A percentile compares a stretch with the other conserved stretches of the same genome.
These are phyloP conservation scores for Lycaon pictus DNA, from an alignment of 2,113 vertebrate genomes.

Conservation along the genomic window DNA sequence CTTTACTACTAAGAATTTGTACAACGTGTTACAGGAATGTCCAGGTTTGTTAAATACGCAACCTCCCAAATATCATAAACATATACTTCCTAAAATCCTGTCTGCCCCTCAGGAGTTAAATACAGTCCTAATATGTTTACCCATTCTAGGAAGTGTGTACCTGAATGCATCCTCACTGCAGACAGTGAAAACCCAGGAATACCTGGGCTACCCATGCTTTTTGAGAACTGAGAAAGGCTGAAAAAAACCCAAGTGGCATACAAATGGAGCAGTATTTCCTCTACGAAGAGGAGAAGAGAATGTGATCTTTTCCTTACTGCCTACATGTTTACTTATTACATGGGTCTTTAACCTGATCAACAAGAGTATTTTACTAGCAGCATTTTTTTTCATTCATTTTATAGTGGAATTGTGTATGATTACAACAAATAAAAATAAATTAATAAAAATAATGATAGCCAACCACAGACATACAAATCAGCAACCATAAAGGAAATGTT, in stretches of 20 bases:
- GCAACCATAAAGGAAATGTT: neutral
- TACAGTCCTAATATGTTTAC: neutral
- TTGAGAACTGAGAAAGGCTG: neutral
- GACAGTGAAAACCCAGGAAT: too few relatives aligned
- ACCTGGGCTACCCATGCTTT: neutral
- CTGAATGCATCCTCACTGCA: neutral
- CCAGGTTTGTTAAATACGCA: neutral
- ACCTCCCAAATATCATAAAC: neutral
- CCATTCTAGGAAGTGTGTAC: neutral
- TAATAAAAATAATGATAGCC: neutral
- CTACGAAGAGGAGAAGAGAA: neutral
- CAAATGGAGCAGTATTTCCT: neutral
- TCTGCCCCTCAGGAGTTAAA: neutral
- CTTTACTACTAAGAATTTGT: neutral
- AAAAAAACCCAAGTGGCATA: neutral
- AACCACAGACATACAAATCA: neutral
- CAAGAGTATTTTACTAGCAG: too few relatives aligned
- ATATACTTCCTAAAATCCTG: too few relatives aligned
- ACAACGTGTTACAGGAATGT: neutral
- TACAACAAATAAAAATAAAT: neutral
- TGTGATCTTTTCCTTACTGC: neutral
- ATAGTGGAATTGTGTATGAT: neutral
- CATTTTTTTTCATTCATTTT: neutral
- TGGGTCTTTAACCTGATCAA: neutral
- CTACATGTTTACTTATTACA: neutral